Evolutionary conservation across 2,113 vertebrate genomes (phyloP).

Genomic region (Oryzias curvinotus): DNA sequence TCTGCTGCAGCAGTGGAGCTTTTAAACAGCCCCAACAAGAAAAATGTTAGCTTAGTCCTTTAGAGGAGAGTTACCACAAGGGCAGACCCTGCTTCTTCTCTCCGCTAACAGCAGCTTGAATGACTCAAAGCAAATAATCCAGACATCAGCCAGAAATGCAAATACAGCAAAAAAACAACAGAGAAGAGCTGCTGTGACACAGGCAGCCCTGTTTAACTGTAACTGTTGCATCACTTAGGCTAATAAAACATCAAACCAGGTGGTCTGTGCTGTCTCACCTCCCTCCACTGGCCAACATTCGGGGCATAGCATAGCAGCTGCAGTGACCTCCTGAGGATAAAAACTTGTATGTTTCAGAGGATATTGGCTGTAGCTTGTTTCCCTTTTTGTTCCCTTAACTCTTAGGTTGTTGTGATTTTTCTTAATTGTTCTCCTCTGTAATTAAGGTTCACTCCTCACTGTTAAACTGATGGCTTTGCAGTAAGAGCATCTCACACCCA

Average conservation of each 20-base stretch:
- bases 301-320: conserved; percentile 12
- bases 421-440: conserved; percentile 52
- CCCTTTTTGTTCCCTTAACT: conserved; percentile 38
- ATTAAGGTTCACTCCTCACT: conserved; percentile 62
- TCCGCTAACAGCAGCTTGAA: too few species aligned
- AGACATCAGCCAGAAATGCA: too few species aligned
- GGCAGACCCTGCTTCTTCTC: too few species aligned
- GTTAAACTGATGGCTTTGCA: conserved; percentile 23
- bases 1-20: neutral
- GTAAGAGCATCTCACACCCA: conserved; percentile 3
- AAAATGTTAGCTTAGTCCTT: too few species aligned
- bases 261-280: conserved; percentile 2
- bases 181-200: too few species aligned
- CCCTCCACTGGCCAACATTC: neutral
- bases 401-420: conserved; percentile 56
- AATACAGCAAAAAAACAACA: too few species aligned
- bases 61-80: too few species aligned
- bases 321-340: conserved; percentile 22
- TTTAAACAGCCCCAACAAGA: too few species aligned
- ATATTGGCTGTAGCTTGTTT: conserved; percentile 52
- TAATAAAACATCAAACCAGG: neutral
- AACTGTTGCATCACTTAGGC: neutral
- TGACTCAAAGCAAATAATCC: too few species aligned
- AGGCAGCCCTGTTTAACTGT: neutral
- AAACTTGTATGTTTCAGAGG: conserved; percentile 4